Conservation (phyloP, 2,888 invertebrate species). For the Xanthorhoe spadicearia region DNA sequence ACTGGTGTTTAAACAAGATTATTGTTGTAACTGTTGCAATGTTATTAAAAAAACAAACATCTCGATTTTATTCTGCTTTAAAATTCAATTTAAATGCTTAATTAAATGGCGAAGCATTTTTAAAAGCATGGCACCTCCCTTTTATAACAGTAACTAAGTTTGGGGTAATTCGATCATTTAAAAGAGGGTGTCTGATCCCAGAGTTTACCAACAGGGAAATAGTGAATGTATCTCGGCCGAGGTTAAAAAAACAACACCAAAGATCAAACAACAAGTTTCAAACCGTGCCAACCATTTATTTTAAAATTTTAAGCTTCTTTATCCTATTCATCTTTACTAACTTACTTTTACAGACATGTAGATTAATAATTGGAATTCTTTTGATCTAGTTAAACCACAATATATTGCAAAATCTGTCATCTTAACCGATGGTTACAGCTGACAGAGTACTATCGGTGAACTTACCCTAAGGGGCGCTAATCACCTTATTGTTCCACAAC, state of each 20-base stretch:
- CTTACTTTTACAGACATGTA: no score
- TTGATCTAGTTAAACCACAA: neutral
- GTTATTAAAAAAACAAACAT: no score
- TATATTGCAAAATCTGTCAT: neutral
- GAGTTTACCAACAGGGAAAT: slow-evolving; percentile 8
- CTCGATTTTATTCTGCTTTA: neutral
- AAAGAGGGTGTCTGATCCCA: slow-evolving; percentile 49
- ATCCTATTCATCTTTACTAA: no score
- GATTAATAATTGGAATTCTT: neutral
- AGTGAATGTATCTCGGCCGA: neutral
- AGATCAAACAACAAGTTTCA: neutral
- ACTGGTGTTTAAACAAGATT: no score
- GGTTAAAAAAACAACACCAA: neutral
- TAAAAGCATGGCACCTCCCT: slow-evolving; percentile 49
- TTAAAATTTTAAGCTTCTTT: no score
- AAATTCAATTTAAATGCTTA: neutral
- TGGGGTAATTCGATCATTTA: slow-evolving; percentile 63
- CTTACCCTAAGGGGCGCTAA: slow-evolving; percentile 63
- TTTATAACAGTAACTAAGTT: slow-evolving; percentile 62
- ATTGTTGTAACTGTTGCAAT: no score
- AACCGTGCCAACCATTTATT: no score
- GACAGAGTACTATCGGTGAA: slow-evolving; percentile 8
- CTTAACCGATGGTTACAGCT: slow-evolving; percentile 8
- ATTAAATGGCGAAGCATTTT: slow-evolving; percentile 49
- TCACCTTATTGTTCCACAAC: slow-evolving; percentile 65